Evolutionary conservation across 2,797 vertebrate species (phyloP).

Genomic region (Anableps anableps): DNA sequence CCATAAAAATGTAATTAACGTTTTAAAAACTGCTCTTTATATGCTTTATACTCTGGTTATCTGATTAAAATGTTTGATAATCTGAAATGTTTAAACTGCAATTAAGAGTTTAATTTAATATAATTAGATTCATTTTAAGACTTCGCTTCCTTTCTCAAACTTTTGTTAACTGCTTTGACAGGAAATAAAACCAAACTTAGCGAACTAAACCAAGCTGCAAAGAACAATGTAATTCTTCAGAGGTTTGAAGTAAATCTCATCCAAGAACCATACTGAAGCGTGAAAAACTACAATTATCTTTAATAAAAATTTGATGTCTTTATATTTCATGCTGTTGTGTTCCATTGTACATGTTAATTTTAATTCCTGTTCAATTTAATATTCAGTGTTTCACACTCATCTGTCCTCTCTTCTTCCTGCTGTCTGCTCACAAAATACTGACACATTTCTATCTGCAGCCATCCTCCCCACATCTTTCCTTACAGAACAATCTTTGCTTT

Average conservation of each 20-base stretch:
- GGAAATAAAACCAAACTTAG: no score
- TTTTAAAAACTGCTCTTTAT: not conserved
- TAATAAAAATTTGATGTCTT: not conserved
- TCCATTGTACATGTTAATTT: not conserved
- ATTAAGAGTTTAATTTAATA: not conserved
- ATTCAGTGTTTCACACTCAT: not conserved
- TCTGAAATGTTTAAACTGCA: not conserved
- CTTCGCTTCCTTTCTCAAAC: no score
- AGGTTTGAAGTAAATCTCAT: not conserved
- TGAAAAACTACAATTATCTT: conserved; percentile 1
- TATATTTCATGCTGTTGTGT: not conserved
- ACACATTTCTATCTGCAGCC: conserved; percentile 11
- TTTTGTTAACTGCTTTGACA: no score
- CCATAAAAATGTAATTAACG: not conserved
- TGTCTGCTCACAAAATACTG: not conserved
- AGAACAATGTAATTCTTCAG: not conserved
- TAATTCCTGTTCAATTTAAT: conserved; percentile 1
- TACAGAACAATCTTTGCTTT: conserved; percentile 12
- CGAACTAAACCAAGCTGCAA: not conserved
- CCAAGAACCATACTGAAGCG: not conserved
- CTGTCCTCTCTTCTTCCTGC: conserved; percentile 6
- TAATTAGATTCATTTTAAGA: no score
- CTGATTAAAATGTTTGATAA: not conserved
- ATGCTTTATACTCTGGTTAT: not conserved
- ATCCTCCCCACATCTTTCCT: conserved; percentile 11